Percentiles rank a stretch among this genome's conserved stretches.
These are phyloP conservation scores for Tonatia bakeri DNA, from an alignment of 2,113 vertebrate genomes.

Conservation along the genomic window DNA sequence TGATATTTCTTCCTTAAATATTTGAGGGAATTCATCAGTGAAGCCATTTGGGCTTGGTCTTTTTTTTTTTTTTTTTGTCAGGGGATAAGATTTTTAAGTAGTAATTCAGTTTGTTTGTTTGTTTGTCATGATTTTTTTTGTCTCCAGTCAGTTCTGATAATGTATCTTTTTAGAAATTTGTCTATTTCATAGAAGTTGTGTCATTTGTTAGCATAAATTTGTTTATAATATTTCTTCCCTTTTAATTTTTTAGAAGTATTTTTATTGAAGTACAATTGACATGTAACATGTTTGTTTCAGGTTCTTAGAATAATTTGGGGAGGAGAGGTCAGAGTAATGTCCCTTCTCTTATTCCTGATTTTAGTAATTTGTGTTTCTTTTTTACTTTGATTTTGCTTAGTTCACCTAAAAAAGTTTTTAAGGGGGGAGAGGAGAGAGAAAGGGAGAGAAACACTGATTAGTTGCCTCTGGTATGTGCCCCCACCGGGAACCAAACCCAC, in stretches of 20 bases:
- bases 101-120: neutral
- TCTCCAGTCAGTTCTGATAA: neutral
- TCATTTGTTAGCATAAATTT: neutral
- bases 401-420: neutral
- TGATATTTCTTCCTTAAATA: neutral
- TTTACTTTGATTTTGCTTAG: neutral
- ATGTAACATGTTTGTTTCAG: too few species aligned
- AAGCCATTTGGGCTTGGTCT: neutral
- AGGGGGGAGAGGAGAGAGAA: too few species aligned
- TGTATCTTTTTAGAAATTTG: neutral
- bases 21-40: neutral
- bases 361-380: neutral
- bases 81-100: neutral
- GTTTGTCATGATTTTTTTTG: conserved; percentile 17
- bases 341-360: neutral
- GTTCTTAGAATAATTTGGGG: too few species aligned
- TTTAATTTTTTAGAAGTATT: neutral
- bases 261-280: too few species aligned
- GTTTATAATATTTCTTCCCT: neutral
- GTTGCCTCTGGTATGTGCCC: too few species aligned
- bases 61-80: neutral
- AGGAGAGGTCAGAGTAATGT: neutral
- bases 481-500: too few species aligned
- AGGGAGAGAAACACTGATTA: too few species aligned
- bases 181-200: neutral